Conservation (phyloP, 2,888 invertebrate species). For the Amphipoea lucens region DNA sequence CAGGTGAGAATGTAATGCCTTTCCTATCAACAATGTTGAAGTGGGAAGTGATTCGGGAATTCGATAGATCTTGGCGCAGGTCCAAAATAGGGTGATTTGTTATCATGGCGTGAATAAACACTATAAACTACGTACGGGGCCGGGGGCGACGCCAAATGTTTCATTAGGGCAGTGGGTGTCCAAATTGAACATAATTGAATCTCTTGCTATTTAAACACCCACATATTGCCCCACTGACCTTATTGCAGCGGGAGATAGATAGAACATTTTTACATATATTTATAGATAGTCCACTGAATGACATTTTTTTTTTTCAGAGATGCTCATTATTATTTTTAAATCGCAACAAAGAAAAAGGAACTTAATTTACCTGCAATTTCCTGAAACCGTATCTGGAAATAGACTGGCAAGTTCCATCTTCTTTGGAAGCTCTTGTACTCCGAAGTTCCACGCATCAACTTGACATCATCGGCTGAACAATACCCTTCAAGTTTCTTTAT, state of each 20-base stretch:
- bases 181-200: constrained; percentile 7
- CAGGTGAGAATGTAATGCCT: constrained; percentile 11
- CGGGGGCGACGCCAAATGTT: neutral
- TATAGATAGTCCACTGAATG: neutral
- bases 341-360: too few species aligned
- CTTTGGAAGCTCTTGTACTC: constrained; percentile 95
- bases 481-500: constrained; percentile 92
- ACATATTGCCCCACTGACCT: constrained; percentile 12
- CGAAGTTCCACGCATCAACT: constrained; percentile 91
- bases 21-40: constrained; percentile 24
- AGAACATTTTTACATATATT: neutral
- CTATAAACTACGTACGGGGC: neutral
- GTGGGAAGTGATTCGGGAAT: constrained; percentile 1
- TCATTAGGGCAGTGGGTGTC: constrained; percentile 1
- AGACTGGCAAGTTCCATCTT: constrained; percentile 98
- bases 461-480: constrained; percentile 90
- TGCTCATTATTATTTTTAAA: neutral
- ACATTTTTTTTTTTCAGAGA: neutral
- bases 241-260: neutral
- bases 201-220: constrained; percentile 5
- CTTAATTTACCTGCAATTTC: constrained; percentile 93
- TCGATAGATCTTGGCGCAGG: constrained; percentile 12
- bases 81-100: constrained; percentile 15
- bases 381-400: constrained; percentile 98
- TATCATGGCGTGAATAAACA: constrained; percentile 23